Evolutionary conservation across 1,140 invertebrate genomes (phyloP), one percentile per base, ranked within the genome.

Genomic region (Zophobas atratus): DNA sequence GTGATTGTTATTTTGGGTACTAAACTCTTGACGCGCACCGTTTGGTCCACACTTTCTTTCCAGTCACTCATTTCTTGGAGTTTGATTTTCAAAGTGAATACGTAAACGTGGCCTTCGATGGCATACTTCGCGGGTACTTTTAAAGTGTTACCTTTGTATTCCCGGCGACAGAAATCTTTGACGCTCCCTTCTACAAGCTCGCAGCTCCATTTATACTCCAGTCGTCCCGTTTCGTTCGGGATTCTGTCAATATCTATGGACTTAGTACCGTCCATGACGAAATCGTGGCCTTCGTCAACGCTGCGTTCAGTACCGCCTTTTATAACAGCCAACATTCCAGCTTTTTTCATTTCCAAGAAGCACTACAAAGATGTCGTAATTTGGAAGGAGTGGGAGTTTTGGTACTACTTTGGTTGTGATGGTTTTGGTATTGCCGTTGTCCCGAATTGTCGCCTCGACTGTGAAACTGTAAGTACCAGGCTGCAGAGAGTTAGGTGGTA

Each of bases 321-420:
- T 0, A 73, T 73, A n/a, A 73, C 38, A 1, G 46, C 46, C 88
- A 56, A 8, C 32, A 36, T 4, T 1, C 8, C n/a, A 51, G 49
- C 6, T 2, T n/a, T 2, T 20, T 51, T 4, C 49, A 51, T 20
- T 20, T 4, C 2, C 3, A 51, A 20, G 2, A 20, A 51, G n/a
- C 49, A 51, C 49, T 51, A 51, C 49, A 51, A 51, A 6, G 20
- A 20, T 20, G 20, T 20, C 20, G 20, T 20, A 20, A 20, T 20
- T 20, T 20, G 20, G 20, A 20, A 20, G 20, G 20, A 20, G 20
- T 20, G 20, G 20, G 20, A 20, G 20, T 20, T 20, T 20, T 20
- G 20, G 20, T 20, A 20, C 20, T 20, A 20, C 20, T 20, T 20
- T 20, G 20, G 20, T 20, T 20, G 20, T 20, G 20, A 20, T 20